Base-by-base conservation (phyloP, 2,888 invertebrate species). In the Pediacus dermestoides region DNA sequence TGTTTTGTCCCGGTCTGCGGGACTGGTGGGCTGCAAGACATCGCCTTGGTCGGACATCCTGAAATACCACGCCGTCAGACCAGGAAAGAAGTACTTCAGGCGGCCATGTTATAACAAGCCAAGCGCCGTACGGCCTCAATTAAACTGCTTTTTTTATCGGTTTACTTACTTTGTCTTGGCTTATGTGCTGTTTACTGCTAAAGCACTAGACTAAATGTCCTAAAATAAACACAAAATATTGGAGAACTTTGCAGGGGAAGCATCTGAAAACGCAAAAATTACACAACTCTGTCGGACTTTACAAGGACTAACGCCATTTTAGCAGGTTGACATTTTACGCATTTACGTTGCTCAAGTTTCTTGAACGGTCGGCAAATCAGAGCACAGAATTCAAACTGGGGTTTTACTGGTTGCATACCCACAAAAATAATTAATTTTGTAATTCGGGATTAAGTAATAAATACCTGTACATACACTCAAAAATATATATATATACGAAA, bases 1-100 rank as follows among this genome's bases (percentile, higher is more conserved):
- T 39, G 64, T 67, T 46, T 68, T 69, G 48, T 60, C 60, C 30
- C 63, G 63, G 54, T 76, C 70, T 57, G 73, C 72, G 50, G 76
- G 72, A 69, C 76, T 73, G 68, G 70, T 70, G 53, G 74, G 67
- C 64, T 63, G 63, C 21, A 16, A 6, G 6, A 23, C 33, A 4
- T 6, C 39, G 34, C 33, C 43, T 30, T 41, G 41, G 64, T 64
- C 61, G 64, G 66, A 62, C 66, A 65, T 66, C 42, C 58, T 60
- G 44, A 53, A 55, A 58, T 44, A 42, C 48, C 37, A 28, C 42
- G 38, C 41, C 40, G 32, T 45, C 37, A 48, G 40, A 40, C 11
- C 26, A n/a, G 26, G 30, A 30, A 34, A 31, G 26, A 31, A 38
- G 35, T 42, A 25, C 36, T 36, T 22, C n/a, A 39, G 46, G 48